Conservation (phyloP, 2,888 invertebrate genomes). For the Luffia ferchaultella region DNA sequence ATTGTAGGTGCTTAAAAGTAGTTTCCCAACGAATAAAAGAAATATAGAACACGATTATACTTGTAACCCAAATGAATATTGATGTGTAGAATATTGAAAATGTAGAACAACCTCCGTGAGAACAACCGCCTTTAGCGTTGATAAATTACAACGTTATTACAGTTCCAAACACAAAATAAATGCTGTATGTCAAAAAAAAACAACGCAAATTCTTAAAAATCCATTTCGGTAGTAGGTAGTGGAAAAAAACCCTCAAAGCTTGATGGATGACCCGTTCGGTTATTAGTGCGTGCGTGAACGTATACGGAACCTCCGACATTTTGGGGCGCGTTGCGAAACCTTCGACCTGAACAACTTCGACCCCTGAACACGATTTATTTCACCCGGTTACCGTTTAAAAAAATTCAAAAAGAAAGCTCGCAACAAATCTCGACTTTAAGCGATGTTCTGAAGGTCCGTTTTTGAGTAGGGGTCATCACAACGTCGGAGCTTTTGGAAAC, state of each 20-base stretch:
- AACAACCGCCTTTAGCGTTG: no score
- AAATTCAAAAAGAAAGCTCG: not conserved
- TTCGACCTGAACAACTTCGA: constrained; percentile 1
- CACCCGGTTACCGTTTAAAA: not conserved
- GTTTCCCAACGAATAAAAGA: no score
- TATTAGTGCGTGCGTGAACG: constrained; percentile 3
- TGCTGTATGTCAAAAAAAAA: not conserved
- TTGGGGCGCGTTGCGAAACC: not conserved
- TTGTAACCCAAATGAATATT: no score
- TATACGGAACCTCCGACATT: not conserved
- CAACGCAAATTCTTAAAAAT: not conserved
- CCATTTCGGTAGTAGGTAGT: not conserved
- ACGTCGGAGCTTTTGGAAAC: not conserved
- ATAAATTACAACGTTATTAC: no score
- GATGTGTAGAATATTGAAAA: no score
- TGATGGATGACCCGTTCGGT: constrained; percentile 5
- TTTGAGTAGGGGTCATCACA: not conserved
- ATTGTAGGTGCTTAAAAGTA: no score
- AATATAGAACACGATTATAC: no score
- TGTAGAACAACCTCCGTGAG: no score
- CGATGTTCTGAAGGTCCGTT: not conserved
- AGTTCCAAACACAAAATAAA: no score
- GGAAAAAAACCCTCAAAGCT: not conserved
- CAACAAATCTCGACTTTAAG: not conserved
- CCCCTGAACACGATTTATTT: constrained; percentile 2